Base-by-base conservation (phyloP, 1,140 invertebrate genomes). In the Pseudomyrmex sp. region DNA sequence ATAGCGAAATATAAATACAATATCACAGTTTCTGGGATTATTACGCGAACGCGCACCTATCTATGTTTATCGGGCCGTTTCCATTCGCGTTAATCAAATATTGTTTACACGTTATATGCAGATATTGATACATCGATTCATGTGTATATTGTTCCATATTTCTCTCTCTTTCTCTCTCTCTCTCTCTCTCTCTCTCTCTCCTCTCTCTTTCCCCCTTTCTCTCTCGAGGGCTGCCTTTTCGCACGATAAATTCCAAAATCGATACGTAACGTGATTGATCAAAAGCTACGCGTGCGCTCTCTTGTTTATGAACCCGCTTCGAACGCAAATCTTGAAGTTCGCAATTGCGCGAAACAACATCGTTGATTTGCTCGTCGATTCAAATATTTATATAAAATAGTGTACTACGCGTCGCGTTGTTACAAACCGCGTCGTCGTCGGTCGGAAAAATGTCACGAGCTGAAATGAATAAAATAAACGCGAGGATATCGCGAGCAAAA, bases 1-100 rank as follows among this genome's bases (percentile, higher is more conserved):
- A 72, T 59, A 65, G 54, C 69, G 73, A 87, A 75, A 87, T 86
- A 77, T 62, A 79, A 75, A 70, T 80, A 84, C 74, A 80, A 87
- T 87, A 59, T 35, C 35, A 63, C 58, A 61, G 72, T 72, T 72
- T 72, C 63, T 59, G 82, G 73, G 66, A 80, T 80, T 80, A 80
- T 80, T 80, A 70, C 66, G 66, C 76, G 66, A 80, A 56, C 72
- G 66, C 66, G 59, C 76, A 23, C 44, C 56, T 80, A 80, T 20
- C 66, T 80, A 35, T 35, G 66, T 80, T 80, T 80, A 80, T 72
- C 66, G 76, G 15, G n/a, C 66, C 44, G 76, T 80, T 35, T 80
- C 69, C 54, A 70, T 80, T 80, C 66, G 76, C 76, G 76, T 72
- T 80, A 72, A 80, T 80, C 76, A 80, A 80, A 80, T 80, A 80